These are phyloP conservation scores for Hydropsyche betteni DNA, from an alignment of 2,888 invertebrate species.

Conservation along the genomic window DNA sequence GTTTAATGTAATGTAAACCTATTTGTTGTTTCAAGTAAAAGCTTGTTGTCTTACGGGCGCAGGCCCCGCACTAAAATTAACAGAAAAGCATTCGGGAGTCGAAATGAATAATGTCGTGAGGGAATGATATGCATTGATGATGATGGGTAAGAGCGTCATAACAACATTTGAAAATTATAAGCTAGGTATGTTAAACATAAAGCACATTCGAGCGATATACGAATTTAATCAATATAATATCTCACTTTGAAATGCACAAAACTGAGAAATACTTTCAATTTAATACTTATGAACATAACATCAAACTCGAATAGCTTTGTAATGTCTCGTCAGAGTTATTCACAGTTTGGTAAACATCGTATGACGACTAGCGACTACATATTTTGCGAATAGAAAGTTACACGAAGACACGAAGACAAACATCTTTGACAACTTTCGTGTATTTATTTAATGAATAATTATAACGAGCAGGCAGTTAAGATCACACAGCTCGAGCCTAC, in stretches of 20 bases:
- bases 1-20: conserved; percentile 49
- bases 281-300: conserved; percentile 1
- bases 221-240: background rate
- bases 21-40: conserved; percentile 47
- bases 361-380: conserved; percentile 17
- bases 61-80: conserved; percentile 39
- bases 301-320: background rate
- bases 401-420: conserved; percentile 41
- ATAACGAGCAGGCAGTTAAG: conserved; percentile 32
- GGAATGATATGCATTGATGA: conserved; percentile 31
- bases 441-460: conserved; percentile 43
- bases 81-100: conserved; percentile 15
- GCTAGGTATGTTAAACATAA: no score
- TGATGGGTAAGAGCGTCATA: background rate
- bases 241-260: no score
- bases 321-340: conserved; percentile 24
- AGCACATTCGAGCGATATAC: background rate
- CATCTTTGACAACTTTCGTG: conserved; percentile 45
- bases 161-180: background rate
- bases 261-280: background rate
- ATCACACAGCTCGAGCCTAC: conserved; percentile 5
- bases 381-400: conserved; percentile 38
- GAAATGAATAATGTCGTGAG: conserved; percentile 25
- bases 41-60: conserved; percentile 40
- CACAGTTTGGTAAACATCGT: conserved; percentile 30